A percentile compares a stretch with the other conserved stretches of the same genome.
Evolutionary conservation across 2,797 vertebrate species (phyloP).

Genomic region (Masticophis lateralis): DNA sequence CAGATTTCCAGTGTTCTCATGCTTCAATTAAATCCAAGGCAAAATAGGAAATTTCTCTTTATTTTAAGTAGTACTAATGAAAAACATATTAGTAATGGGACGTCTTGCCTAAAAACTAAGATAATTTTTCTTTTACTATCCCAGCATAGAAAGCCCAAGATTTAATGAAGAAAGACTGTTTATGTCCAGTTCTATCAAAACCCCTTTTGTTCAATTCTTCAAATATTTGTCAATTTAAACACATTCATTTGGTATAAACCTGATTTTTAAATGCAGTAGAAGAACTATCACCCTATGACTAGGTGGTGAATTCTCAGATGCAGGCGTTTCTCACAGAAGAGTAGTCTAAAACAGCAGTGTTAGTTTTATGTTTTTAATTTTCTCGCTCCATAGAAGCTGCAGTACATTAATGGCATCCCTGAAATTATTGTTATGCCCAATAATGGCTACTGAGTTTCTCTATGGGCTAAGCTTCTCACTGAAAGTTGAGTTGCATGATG

Average conservation of each 20-base stretch:
- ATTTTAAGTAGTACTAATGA: neutral
- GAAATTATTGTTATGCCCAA: neutral
- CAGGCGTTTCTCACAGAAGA: neutral
- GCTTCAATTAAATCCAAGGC: neutral
- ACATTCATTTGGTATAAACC: neutral
- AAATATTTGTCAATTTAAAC: neutral
- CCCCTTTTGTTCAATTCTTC: neutral
- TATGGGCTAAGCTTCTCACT: neutral
- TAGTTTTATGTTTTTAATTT: neutral
- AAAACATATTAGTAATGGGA: neutral
- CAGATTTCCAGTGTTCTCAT: neutral
- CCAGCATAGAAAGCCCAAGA: neutral
- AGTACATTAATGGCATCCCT: neutral
- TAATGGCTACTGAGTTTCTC: neutral
- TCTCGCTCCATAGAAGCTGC: neutral
- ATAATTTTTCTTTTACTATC: neutral
- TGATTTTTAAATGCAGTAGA: neutral
- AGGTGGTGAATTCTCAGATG: neutral
- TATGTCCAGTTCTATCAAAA: neutral
- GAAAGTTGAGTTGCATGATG: neutral
- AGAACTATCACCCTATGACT: neutral
- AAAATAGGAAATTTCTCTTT: neutral
- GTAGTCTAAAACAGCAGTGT: neutral
- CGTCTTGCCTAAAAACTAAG: neutral
- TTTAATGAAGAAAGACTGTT: neutral